Evolutionary conservation across 2,113 vertebrate species (phyloP).

Genomic region (Urocitellus parryii): DNA sequence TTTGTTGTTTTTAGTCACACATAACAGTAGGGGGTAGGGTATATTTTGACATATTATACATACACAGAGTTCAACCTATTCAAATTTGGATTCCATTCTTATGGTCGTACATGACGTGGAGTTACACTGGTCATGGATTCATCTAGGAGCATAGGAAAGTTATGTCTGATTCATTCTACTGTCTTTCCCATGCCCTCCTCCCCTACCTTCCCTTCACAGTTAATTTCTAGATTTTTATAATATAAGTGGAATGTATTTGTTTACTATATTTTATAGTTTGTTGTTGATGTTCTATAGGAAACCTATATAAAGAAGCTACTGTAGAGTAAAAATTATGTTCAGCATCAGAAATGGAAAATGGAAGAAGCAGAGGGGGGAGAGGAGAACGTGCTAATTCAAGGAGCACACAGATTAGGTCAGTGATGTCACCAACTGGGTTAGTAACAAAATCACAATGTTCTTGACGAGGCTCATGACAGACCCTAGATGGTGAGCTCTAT

Average conservation of each 20-base stretch:
- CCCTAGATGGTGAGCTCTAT: not conserved
- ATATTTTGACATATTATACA: too few species aligned
- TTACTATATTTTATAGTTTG: not conserved
- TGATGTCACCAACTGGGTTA: not conserved
- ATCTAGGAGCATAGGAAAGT: too few species aligned
- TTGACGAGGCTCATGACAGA: not conserved
- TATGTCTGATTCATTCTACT: too few species aligned
- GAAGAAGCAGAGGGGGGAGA: not conserved
- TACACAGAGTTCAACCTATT: too few species aligned
- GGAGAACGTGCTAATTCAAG: not conserved
- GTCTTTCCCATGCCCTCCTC: too few species aligned
- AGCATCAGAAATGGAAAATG: not conserved
- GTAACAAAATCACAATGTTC: not conserved
- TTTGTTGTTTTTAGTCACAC: too few species aligned
- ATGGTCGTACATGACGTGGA: too few species aligned
- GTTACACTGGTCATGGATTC: too few species aligned
- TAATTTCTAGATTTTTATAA: constrained; percentile 1
- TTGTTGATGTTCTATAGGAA: not conserved
- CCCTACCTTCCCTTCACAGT: not conserved
- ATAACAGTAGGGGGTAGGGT: too few species aligned
- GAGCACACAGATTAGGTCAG: not conserved
- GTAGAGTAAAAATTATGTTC: not conserved
- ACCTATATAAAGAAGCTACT: not conserved
- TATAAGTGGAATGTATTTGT: not conserved
- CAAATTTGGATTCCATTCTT: too few species aligned